Percentiles rank a stretch among this genome's conserved stretches.
Evolutionary conservation across 2,113 vertebrate species (phyloP).

Genomic region (Microcebus murinus): DNA sequence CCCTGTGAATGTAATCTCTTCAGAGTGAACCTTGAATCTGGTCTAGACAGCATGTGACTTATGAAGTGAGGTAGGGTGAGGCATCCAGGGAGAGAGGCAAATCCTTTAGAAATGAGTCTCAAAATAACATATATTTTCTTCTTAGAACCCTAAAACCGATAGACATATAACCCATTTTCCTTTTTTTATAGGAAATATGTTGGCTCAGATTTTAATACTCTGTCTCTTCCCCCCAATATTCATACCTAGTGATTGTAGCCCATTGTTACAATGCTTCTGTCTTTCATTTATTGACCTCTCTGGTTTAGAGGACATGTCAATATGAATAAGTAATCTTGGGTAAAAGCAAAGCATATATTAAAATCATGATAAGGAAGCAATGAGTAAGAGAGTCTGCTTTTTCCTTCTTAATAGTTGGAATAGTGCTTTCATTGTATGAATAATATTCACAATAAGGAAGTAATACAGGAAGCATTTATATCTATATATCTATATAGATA

Average conservation of each 20-base stretch:
- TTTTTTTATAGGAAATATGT: constrained; percentile 11
- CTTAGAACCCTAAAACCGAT: constrained; percentile 10
- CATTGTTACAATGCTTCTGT: background rate
- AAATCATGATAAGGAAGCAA: background rate
- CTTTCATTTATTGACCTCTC: background rate
- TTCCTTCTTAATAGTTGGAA: background rate
- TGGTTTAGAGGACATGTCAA: background rate
- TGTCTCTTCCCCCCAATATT: background rate
- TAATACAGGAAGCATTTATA: background rate
- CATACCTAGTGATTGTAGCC: background rate
- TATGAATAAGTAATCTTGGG: background rate
- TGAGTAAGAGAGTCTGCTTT: background rate
- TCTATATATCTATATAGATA: too few species aligned
- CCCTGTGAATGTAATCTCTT: constrained; percentile 78
- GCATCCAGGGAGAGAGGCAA: constrained; percentile 64
- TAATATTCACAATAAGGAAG: background rate
- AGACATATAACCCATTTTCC: background rate
- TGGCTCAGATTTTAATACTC: background rate
- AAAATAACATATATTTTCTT: constrained; percentile 57
- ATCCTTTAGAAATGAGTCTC: constrained; percentile 66
- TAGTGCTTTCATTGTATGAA: background rate
- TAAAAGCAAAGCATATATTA: background rate
- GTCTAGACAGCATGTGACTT: constrained; percentile 76
- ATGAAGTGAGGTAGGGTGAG: constrained; percentile 68
- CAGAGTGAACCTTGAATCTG: constrained; percentile 72